Base-by-base conservation (phyloP, 2,888 invertebrate species). In the Tridacna gigas region DNA sequence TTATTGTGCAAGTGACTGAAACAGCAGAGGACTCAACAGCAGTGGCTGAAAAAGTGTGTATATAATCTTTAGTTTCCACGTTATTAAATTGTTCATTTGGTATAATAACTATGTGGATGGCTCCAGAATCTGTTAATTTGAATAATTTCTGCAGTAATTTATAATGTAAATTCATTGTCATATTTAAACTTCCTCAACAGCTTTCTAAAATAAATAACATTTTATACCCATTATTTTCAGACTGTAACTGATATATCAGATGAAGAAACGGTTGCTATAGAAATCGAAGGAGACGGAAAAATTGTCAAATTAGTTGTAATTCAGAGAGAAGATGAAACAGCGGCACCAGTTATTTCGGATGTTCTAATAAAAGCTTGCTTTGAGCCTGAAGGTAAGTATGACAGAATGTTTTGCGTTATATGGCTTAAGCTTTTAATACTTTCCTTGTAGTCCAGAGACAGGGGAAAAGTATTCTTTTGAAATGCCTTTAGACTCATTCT, bases 311-410 rank as follows among this genome's bases (percentile, higher is more conserved):
- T 77, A 37, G 61, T 60, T 15, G 67, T 77, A 3, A 67, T 63
- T 11, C 47, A 77, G 22, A 77, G 77, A 61, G 77, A 77, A 18
- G 61, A 37, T 20, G 56, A 56, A 61, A n/a, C 63, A 12, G 67
- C 69, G 22, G 26, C 67, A 18, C 77, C 77, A n/a, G 22, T 69
- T 45, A 60, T 77, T 9, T 77, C 77, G 18, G 77, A 77, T 22
- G 56, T 77, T 22, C 69, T 77, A 0, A 69, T 77, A 13, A 77
- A 77, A 48, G 77, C 77, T 20, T 77, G 77, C 25, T 77, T 47
- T 45, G 77, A 77, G 28, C 37, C 45, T 1, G 51, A 77, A 77
- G 61, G 77, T 77, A 28, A 67, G 37, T 37, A 4, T 37, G 37
- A 7, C 37, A 37, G 37, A 37, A 4, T 37, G 2, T 37, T 37